Base-by-base conservation (phyloP, 2,113 vertebrate species). In the Cyprinus carpio region DNA sequence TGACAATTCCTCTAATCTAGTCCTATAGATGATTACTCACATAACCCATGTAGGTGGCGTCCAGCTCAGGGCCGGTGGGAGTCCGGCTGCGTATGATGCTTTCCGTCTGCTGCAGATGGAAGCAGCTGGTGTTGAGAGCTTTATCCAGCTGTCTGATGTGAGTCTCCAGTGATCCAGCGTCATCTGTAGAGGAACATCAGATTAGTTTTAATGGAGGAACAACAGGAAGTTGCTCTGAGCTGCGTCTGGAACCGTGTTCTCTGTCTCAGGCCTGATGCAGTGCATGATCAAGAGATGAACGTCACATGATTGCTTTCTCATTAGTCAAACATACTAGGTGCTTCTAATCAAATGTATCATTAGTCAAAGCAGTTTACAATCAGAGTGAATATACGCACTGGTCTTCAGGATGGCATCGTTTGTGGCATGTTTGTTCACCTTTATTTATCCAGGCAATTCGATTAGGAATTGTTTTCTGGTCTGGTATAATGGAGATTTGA, bases 21-120 rank as follows among this genome's bases (percentile, higher is more conserved):
- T 27, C 2, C 6, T 16, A 4, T 27, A 64, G 3, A 27, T 11
- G 20, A 31, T 29, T 4, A 98, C 98, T 91, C 93, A 99, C 98
- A 23, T 99, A 99, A 91, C 98, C 98, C 93, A 92, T 96, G 87
- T 99, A 99, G n/a, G 94, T 96, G 80, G 95, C 92, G 83, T 99
- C 97, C 64, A 96, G 87, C 29, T 99, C 97, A 0, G 97, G 92
- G 74, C 96, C 95, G 0, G 96, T 96, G 74, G 97, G 97, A 2
- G 97, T 97, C 81, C 94, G 97, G 91, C 97, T 97, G 51, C 96
- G 95, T 84, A 96, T 95, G 84, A 96, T 92, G 89, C 96, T 95
- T 86, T 98, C 97, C 0, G 93, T 94, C 79, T 96, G 97, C 85
- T 97, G 97, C 83, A 97, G 95, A 78, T 95, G 96, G 90, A 97